Evolutionary conservation across 2,797 vertebrate genomes (phyloP), one percentile per base, ranked within the genome.

Genomic region (Prionace glauca): DNA sequence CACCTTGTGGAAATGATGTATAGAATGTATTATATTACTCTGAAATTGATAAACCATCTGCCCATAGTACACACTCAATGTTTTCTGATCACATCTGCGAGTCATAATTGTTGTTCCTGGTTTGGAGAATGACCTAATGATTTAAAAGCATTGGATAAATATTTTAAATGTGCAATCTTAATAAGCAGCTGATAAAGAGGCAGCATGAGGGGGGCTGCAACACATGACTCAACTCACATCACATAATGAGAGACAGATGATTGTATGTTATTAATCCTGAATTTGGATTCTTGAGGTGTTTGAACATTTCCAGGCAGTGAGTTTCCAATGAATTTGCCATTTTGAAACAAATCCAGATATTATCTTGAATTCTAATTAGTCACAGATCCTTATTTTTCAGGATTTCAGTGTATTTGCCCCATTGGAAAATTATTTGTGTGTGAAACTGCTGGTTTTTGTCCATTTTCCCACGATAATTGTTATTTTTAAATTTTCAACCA

Each of bases 81-180:
- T 92, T 67, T 92, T 69, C 36, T 69, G 20, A 69, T 92, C 65
- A n/a, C 65, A 92, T 92, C 65, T 92, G 62, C 20, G 65, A 92
- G n/a, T 92, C 65, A 41, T 69, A 24, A 67, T 67, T 91, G 20
- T 65, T 69, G 56, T 62, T 62, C 56, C 65, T 18, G 18, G 60
- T 22, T 92, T 92, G 90, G 65, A 65, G 18, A 92, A 92, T 92
- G 62, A 69, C 90, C 20, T 92, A 69, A 92, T 92, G 20, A 92
- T 92, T 84, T 92, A 92, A 69, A 92, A 92, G 22, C 65, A 92
- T 69, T 41, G n/a, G n/a, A 69, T 92, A 41, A 69, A n/a, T 92
- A 67, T 92, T 92, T 92, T 24, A 69, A 69, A 92, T 8, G 69
- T 69, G 12, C 9, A 41, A 92, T 92, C 4, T 92, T 92, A 16